Percentiles rank a stretch among this genome's conserved stretches.
Conservation (phyloP, 2,797 vertebrate genomes). For the Rhinoraja longicauda region DNA sequence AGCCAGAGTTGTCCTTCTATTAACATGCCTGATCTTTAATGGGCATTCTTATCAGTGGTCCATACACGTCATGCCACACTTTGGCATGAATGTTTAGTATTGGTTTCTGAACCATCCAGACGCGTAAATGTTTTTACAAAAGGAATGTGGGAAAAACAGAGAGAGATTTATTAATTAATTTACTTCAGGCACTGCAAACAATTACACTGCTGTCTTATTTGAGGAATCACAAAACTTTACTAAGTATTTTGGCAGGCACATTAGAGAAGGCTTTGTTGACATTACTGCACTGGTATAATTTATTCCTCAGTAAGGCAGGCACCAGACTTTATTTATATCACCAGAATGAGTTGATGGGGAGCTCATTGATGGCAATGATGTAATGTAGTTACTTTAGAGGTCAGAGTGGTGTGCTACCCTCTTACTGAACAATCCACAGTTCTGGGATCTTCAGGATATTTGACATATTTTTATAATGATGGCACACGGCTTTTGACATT, state of each 20-base stretch:
- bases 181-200: conserved; percentile 7
- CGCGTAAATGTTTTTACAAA: neutral
- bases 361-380: neutral
- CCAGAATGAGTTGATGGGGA: neutral
- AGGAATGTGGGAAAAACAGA: neutral
- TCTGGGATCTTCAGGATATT: neutral
- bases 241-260: conserved; percentile 12
- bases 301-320: conserved; percentile 25
- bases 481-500: neutral
- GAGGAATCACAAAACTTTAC: conserved; percentile 5
- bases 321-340: conserved; percentile 23
- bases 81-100: neutral
- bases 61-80: neutral
- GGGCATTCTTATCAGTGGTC: neutral
- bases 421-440: neutral
- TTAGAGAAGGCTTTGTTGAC: conserved; percentile 3
- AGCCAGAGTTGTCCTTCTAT: neutral
- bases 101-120: neutral
- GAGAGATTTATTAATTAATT: conserved; percentile 6
- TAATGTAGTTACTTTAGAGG: neutral
- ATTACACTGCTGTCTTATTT: neutral
- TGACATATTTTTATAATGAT: neutral
- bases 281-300: conserved; percentile 11
- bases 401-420: neutral
- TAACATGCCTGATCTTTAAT: neutral